Evolutionary conservation across 1,140 invertebrate species (phyloP), one percentile per base, ranked within the genome.

Genomic region (Procambarus virginalis): DNA sequence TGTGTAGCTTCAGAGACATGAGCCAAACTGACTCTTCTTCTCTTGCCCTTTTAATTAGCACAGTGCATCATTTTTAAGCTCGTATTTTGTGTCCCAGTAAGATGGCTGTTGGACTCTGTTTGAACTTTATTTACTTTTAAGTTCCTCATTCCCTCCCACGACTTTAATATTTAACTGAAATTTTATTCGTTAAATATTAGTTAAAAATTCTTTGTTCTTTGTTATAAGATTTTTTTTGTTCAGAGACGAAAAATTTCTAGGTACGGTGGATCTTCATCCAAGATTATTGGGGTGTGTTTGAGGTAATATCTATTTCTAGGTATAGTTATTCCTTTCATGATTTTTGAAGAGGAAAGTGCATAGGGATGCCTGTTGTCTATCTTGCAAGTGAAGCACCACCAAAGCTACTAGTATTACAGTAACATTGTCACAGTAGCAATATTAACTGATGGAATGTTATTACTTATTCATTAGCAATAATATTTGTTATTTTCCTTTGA

Each of bases 21-120:
- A 73, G 68, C 68, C 34, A 73, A 73, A 73, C 8, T 73, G 34
- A n/a, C 68, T 73, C 22, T 34, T 73, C 22, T 34, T 34, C n/a
- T 73, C 8, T 22, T 73, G 22, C 5, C 2, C 34, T 73, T 5
- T 73, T 34, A 73, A 73, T 73, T 73, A 73, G n/a, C 6, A 34
- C n/a, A 34, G 20, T 73, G 68, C 68, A 73, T 73, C 68, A n/a
- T 73, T 34, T 34, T 73, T 73, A 73, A 73, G 68, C 68, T 73
- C 20, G 34, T 73, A 34, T 73, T 73, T 73, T 73, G 68, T 73
- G 22, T 73, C 34, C 68, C 68, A 34, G 68, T 34, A 73, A 73
- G 34, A 5, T 34, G 22, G 22, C 34, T 73, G 0, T n/a, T 73
- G 20, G 22, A n/a, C n/a, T 73, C 60, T 20, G 60, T 17, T 14